These are phyloP conservation scores for Phylloscopus trochiloides DNA, from an alignment of 2,113 vertebrate genomes.

Conservation along the genomic window DNA sequence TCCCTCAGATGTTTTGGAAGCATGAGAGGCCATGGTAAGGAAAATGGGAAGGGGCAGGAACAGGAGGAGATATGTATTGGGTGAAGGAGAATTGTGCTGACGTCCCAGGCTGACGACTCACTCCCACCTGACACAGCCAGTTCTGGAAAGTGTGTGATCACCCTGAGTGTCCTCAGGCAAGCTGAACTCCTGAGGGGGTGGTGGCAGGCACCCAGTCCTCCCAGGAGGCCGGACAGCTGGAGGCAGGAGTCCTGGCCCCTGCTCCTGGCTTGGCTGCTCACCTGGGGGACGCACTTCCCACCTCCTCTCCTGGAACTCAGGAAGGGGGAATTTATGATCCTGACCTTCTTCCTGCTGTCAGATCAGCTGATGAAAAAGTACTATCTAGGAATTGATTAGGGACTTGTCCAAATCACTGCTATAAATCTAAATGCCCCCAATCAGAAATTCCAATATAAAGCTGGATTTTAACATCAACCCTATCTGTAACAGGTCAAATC, in stretches of 20 bases:
- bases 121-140: neutral
- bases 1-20: neutral
- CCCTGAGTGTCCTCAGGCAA: neutral
- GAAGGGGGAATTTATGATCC: conserved; percentile 8
- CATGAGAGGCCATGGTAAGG: neutral
- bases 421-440: conserved; percentile 29
- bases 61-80: neutral
- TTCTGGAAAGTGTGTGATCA: neutral
- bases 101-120: neutral
- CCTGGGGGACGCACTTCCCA: neutral
- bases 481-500: neutral
- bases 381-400: conserved; percentile 35
- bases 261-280: neutral
- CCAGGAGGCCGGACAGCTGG: neutral
- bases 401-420: neutral
- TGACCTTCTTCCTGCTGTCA: conserved; percentile 53
- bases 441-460: neutral
- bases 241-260: neutral
- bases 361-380: conserved; percentile 46
- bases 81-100: neutral
- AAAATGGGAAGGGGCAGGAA: neutral
- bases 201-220: neutral
- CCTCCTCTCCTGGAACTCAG: neutral
- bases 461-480: neutral
- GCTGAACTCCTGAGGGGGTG: neutral